phyloP scores from a whole-genome alignment of 1,140 invertebrate species.

The Drosophila nigrodunni region DNA sequence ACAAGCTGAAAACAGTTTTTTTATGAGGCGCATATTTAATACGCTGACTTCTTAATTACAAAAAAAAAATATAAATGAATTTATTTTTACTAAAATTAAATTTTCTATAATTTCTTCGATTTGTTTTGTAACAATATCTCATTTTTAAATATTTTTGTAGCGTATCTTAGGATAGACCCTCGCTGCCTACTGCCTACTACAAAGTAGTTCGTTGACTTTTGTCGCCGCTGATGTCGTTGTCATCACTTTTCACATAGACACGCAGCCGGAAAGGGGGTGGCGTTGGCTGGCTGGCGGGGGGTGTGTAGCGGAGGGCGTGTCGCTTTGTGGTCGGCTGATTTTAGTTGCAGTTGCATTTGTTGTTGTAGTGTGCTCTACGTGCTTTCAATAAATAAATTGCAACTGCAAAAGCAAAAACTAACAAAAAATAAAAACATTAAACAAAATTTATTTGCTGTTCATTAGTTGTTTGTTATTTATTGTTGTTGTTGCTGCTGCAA shows the following conservation, averaged over 20 bases:
- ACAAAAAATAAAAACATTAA: constrained; percentile 47
- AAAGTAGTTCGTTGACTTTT: constrained; percentile 67
- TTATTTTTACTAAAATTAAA: too few relatives aligned
- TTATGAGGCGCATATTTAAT: not conserved
- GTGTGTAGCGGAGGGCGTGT: too few relatives aligned
- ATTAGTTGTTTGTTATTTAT: constrained; percentile 31
- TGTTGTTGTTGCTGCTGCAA: constrained; percentile 38
- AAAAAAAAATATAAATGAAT: too few relatives aligned
- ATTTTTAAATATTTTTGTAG: not conserved
- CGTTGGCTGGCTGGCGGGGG: constrained; percentile 40
- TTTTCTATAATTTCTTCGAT: too few relatives aligned
- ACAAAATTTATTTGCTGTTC: constrained; percentile 60
- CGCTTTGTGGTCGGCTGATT: constrained; percentile 61
- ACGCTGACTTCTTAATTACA: not conserved
- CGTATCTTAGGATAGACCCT: constrained; percentile 48
- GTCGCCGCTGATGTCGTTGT: constrained; percentile 14
- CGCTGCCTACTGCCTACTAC: constrained; percentile 24
- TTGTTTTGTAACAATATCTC: not conserved
- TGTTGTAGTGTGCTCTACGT: constrained; percentile 54
- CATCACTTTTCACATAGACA: constrained; percentile 43
- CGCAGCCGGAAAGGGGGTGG: constrained; percentile 24
- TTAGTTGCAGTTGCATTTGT: constrained; percentile 37
- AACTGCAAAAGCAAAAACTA: constrained; percentile 34
- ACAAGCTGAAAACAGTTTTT: not conserved
- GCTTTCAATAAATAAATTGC: constrained; percentile 66